phyloP scores from a whole-genome alignment of 2,797 vertebrate species.

The Accipiter minullus region DNA sequence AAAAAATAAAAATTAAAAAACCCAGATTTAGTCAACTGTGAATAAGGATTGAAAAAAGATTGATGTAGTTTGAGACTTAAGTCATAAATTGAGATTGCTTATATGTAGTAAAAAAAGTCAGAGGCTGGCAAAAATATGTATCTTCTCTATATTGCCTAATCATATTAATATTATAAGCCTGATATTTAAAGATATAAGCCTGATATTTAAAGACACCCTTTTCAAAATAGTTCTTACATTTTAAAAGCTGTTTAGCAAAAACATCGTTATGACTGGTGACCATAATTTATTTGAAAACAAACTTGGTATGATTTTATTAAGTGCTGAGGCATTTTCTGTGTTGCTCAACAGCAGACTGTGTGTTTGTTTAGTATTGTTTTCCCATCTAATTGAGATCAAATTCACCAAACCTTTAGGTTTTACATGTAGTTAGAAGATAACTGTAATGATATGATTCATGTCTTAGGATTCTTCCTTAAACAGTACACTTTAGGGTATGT shows the following conservation, averaged over 20 bases:
- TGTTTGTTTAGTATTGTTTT: not conserved
- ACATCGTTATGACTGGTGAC: not conserved
- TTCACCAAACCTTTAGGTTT: not conserved
- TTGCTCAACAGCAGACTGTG: not conserved
- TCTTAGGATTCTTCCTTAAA: constrained; percentile 1
- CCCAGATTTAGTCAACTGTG: not conserved
- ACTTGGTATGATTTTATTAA: not conserved
- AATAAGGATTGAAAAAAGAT: not conserved
- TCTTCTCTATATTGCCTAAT: not conserved
- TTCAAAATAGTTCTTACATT: not conserved
- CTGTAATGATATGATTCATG: not conserved
- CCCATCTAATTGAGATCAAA: not conserved
- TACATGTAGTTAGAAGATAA: not conserved
- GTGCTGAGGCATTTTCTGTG: not conserved
- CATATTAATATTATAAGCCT: not conserved
- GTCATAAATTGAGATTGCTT: not conserved
- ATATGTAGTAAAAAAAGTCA: not conserved
- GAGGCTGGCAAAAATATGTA: not conserved
- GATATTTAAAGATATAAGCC: not conserved
- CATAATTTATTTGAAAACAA: not conserved
- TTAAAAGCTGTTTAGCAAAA: not conserved
- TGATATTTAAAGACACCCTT: not conserved
- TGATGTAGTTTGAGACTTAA: not conserved
- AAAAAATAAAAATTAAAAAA: not conserved
- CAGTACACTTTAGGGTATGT: not conserved